phyloP scores from a whole-genome alignment of 2,888 invertebrate species.

The Kryphioiulus occultus region DNA sequence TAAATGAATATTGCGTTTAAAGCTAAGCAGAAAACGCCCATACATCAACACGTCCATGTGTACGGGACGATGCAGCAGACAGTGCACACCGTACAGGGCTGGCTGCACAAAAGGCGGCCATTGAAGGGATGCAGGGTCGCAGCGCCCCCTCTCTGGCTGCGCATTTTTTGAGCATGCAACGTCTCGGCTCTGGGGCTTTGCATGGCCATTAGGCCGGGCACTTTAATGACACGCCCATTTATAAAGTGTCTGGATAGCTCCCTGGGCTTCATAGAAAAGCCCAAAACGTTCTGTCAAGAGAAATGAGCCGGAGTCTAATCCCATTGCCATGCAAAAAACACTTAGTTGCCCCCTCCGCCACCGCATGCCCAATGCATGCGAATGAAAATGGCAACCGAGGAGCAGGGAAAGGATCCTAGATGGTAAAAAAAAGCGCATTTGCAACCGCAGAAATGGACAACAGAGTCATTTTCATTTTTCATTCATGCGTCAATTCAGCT shows the following conservation, averaged over 20 bases:
- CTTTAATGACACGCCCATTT: slow-evolving; percentile 48
- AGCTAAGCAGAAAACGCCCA: slow-evolving; percentile 26
- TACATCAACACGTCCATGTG: background rate
- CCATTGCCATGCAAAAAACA: slow-evolving; percentile 48
- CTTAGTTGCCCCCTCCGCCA: slow-evolving; percentile 10
- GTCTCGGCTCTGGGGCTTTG: background rate
- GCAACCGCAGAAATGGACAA: slow-evolving; percentile 47
- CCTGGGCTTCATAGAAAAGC: slow-evolving; percentile 38
- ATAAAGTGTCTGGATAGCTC: slow-evolving; percentile 35
- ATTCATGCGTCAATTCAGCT: slow-evolving; percentile 46
- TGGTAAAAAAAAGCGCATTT: slow-evolving; percentile 46
- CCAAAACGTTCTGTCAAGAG: slow-evolving; percentile 44
- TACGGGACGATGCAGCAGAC: background rate
- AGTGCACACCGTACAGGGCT: background rate
- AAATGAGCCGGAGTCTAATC: slow-evolving; percentile 47
- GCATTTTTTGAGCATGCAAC: background rate
- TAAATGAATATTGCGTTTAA: slow-evolving; percentile 45
- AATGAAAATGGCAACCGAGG: slow-evolving; percentile 29
- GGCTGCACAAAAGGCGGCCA: no score
- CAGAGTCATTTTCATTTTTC: slow-evolving; percentile 48
- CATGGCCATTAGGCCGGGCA: slow-evolving; percentile 35
- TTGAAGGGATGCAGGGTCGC: background rate
- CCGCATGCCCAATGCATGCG: background rate
- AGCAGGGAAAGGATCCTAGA: slow-evolving; percentile 16
- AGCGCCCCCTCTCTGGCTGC: background rate